Evolutionary conservation across 2,113 vertebrate species (phyloP), one percentile per base, ranked within the genome.

Genomic region (Cebus imitator): DNA sequence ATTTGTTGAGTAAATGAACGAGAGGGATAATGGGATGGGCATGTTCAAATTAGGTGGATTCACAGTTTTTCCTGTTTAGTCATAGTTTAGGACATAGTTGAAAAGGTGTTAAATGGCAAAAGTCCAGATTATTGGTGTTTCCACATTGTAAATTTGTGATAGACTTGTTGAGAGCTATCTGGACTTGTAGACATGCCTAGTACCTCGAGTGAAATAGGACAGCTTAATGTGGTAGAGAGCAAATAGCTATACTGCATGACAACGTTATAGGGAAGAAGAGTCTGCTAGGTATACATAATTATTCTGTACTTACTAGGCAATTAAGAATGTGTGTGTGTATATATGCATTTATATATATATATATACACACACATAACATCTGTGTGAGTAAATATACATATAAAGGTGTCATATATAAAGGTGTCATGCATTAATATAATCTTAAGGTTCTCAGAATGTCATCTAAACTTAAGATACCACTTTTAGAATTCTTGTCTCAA

Each of bases 401-500:
- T 78, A 79, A 73, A 81, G 7, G 5, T 80, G 13, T 88, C 80
- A 40, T 55, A 68, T 21, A 17, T 78, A 79, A 73, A 81, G 7
- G 5, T 80, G 13, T 88, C 80, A 40, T 55, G 43, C 10, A 3
- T 96, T 89, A 58, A 43, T 43, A 43, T 43, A 43, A 16, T 76
- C n/a, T 85, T 72, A 43, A 35, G 35, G 52, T 85, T 92, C 73
- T 96, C 81, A 80, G 55, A 32, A 58, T 37, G 9, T 43, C 32
- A 27, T 72, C 55, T 79, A 87, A 87, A 37, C 40, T 91, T 89
- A 66, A 72, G 66, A 8, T 92, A 45, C 4, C 11, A 50, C 30
- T 66, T 90, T 81, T 48, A 82, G 91, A 66, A 70, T 94, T 94
- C 66, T 93, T 94, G 21, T 93, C 68, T 84, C 48, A 70, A 20